Base-by-base conservation (phyloP, 2,797 vertebrate species). In the Alcedo atthis region DNA sequence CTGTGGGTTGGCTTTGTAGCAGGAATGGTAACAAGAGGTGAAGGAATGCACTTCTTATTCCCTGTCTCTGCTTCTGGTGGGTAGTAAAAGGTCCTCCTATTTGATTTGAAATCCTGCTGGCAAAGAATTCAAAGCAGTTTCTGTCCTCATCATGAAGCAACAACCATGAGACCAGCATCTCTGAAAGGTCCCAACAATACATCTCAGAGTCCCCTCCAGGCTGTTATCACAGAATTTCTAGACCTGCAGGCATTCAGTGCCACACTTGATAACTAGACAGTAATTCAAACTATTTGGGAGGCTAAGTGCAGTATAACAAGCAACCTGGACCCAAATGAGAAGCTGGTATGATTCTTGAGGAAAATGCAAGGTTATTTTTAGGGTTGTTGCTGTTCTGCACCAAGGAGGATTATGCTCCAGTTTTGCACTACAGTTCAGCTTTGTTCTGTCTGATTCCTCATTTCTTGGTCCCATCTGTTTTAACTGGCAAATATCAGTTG, bases 271-370 rank as follows among this genome's bases (percentile, higher is more conserved):
- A 88, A 35, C 53, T 22, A 32, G 64, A 26, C 82, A 90, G 55
- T 59, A 89, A 82, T 71, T 87, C 59, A 86, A 77, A 42, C 75
- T 90, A 18, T 76, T 61, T 75, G 57, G 81, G 71, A 87, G 80
- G 42, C 46, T 77, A 18, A 69, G 16, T 61, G 37, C 84, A 68
- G 11, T 80, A 66, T 76, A 78, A 87, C 90, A 92, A 94, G 20
- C 68, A 90, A 20, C 46, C 18, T 73, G 54, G 53, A 59, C 43
- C 51, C 59, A 78, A 64, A 58, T 43, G 74, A 94, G 85, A 79
- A 81, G 6, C 10, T 20, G 18, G 24, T 55, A 49, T 69, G 53
- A 67, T 86, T 77, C 40, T 87, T 43, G 14, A 73, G 73, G 46
- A 75, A 92, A 73, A 75, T 13, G 1, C 32, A 48, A n/a, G 30